Conservation (phyloP, 2,113 vertebrate species). For the Amblyornis subalaris region DNA sequence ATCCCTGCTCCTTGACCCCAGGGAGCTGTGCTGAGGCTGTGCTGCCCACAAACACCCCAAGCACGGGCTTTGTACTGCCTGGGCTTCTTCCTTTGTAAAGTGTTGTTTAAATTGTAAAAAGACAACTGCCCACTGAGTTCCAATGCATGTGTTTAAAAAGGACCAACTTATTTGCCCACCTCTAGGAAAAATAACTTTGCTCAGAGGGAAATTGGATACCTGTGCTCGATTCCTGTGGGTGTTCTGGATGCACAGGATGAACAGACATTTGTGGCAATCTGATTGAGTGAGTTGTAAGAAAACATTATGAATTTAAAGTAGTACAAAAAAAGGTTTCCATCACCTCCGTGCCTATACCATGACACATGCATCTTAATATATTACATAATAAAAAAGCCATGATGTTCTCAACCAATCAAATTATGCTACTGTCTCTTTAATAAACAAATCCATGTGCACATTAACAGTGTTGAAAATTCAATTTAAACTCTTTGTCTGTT, state of each 20-base stretch:
- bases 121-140: background rate
- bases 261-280: slow-evolving; percentile 35
- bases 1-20: accelerated
- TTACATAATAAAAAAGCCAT: slow-evolving; percentile 77
- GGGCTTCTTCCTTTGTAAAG: background rate
- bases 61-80: background rate
- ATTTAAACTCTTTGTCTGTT: slow-evolving; percentile 98
- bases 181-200: slow-evolving; percentile 24
- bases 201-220: slow-evolving; percentile 2
- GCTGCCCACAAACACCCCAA: background rate
- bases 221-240: background rate
- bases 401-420: slow-evolving; percentile 85
- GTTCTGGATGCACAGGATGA: slow-evolving; percentile 38
- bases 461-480: slow-evolving; percentile 96
- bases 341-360: slow-evolving; percentile 13
- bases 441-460: slow-evolving; percentile 90
- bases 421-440: slow-evolving; percentile 86
- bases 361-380: slow-evolving; percentile 64
- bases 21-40: background rate
- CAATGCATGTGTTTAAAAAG: background rate
- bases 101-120: background rate
- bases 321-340: slow-evolving; percentile 6
- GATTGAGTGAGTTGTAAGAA: slow-evolving; percentile 6
- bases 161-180: background rate
- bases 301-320: slow-evolving; percentile 23